These are phyloP conservation scores for Eudasyphora cyanicolor DNA, from an alignment of 2,888 invertebrate genomes.

Conservation along the genomic window DNA sequence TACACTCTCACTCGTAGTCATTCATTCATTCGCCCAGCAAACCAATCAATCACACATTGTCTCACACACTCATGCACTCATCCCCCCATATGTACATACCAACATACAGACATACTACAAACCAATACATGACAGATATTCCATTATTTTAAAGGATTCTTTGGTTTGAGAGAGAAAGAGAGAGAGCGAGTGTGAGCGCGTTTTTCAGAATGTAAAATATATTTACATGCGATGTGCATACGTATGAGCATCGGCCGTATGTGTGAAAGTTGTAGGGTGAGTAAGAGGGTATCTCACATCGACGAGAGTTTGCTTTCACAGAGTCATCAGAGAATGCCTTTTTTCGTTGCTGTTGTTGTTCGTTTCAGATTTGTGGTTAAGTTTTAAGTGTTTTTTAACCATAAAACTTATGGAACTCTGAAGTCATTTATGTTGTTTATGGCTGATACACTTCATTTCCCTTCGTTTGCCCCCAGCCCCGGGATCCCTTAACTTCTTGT, in stretches of 20 bases:
- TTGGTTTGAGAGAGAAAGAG: neutral
- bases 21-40: neutral
- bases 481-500: neutral
- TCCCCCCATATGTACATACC: no score
- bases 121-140: no score
- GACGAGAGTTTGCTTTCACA: neutral
- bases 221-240: slow-evolving; percentile 10
- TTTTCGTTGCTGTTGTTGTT: neutral
- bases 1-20: no score
- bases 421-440: neutral
- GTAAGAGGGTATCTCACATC: neutral
- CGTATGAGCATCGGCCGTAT: no score
- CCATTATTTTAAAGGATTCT: no score
- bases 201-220: slow-evolving; percentile 23
- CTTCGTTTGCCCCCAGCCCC: neutral
- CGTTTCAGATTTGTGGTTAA: slow-evolving; percentile 29
- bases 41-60: no score
- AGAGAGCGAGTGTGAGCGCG: neutral
- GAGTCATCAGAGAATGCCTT: neutral
- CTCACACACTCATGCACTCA: neutral
- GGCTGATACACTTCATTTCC: slow-evolving; percentile 6
- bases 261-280: no score
- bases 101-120: no score
- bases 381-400: slow-evolving; percentile 41
- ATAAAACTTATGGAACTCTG: slow-evolving; percentile 19